These are phyloP conservation scores for Sarcophaga caerulescens DNA, from an alignment of 2,888 invertebrate species.

Conservation along the genomic window DNA sequence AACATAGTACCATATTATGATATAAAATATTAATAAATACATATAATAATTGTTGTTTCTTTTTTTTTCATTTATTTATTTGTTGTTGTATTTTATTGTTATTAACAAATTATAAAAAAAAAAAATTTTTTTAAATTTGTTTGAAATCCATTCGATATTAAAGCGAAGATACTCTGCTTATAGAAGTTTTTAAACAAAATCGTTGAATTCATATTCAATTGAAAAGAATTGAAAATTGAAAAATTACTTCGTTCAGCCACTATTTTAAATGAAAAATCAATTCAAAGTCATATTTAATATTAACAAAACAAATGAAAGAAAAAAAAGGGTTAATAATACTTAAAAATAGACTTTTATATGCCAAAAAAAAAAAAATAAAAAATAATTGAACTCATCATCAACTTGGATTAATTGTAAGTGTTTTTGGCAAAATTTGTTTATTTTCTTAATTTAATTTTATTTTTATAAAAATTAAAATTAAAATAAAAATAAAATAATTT, in stretches of 20 bases:
- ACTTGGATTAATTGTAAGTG: slow-evolving; percentile 68
- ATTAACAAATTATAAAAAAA: too few species aligned
- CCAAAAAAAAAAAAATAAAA: not conserved
- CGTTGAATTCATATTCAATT: slow-evolving; percentile 53
- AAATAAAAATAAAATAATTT: slow-evolving; percentile 11
- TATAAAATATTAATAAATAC: slow-evolving; percentile 10
- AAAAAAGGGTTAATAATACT: not conserved
- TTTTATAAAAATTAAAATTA: slow-evolving; percentile 11
- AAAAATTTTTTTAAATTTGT: slow-evolving; percentile 38
- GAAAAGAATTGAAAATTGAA: slow-evolving; percentile 28
- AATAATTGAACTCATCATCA: slow-evolving; percentile 54
- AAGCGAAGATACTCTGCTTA: slow-evolving; percentile 77
- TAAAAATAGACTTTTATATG: slow-evolving; percentile 1
- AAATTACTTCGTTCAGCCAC: slow-evolving; percentile 53
- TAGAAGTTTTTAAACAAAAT: slow-evolving; percentile 73
- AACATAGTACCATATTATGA: not conserved
- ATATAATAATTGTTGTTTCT: slow-evolving; percentile 76
- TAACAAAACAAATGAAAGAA: not conserved
- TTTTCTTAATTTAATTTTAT: slow-evolving; percentile 27
- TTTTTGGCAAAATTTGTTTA: slow-evolving; percentile 41
- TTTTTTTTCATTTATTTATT: slow-evolving; percentile 73
- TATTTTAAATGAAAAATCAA: slow-evolving; percentile 34
- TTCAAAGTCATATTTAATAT: slow-evolving; percentile 19
- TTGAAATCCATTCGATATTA: slow-evolving; percentile 65
- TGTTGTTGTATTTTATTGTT: slow-evolving; percentile 76